Evolutionary conservation across 2,888 invertebrate genomes (phyloP), one percentile per base, ranked within the genome.

Genomic region (Tineola bisselliella): DNA sequence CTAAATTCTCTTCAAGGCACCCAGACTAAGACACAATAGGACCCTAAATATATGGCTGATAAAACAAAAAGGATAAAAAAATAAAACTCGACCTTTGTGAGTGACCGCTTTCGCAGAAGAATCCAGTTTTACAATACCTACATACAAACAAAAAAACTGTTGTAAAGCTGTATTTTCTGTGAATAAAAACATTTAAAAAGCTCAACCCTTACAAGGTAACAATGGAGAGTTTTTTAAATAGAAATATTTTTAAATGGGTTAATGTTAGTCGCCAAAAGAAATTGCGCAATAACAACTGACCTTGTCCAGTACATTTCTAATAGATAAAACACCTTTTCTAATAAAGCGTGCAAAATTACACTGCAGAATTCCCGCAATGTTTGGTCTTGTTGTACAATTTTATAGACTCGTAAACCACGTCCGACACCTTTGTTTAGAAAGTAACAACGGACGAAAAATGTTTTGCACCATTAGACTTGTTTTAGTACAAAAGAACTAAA

Each of bases 381-480:
- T 87, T 84, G 71, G 72, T 76, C 75, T 81, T 83, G 83, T 82
- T 70, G 70, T 70, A 74, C 72, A 73, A 73, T 79, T 86, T 84
- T 84, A 86, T 84, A 75, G 68, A 76, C 66, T 73, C 78, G 79
- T 86, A 82, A 84, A 86, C 86, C 86, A 79, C 84, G 80, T 82
- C 84, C 83, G 81, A 77, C 79, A 77, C 74, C 77, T 78, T 80
- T 75, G 77, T 64, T 75, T 72, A 75, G 68, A 73, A 72, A 68
- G 70, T 70, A 71, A 79, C 78, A 76, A 77, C 73, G 75, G 73
- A 70, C 48, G 72, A 73, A 79, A 76, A 74, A 76, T 78, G 82
- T 81, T 79, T 72, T 73, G 77, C 72, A 58, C 74, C 76, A 82
- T 86, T 79, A 79, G 66, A 63, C 70, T 64, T 71, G 72, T 81